Conservation (phyloP, 2,113 vertebrate genomes). For the Polypterus bichir region DNA sequence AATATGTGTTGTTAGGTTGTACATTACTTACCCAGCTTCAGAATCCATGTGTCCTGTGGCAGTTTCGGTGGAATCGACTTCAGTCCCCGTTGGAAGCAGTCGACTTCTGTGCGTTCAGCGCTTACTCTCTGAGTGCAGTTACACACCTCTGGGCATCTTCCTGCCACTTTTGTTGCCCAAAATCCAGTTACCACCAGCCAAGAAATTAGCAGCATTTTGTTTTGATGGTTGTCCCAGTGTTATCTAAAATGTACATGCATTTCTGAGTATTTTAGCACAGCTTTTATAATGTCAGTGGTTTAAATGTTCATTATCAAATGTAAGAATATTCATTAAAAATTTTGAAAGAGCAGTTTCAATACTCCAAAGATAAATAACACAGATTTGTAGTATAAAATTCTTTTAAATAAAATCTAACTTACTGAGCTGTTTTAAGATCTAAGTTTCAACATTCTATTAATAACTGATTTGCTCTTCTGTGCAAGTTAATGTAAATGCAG, state of each 20-base stretch:
- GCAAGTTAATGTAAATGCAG: too few relatives aligned
- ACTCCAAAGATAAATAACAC: neutral
- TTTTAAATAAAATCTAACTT: too few relatives aligned
- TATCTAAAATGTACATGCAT: neutral
- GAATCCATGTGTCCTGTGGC: constrained; percentile 43
- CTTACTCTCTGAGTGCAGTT: constrained; percentile 34
- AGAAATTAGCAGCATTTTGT: constrained; percentile 23
- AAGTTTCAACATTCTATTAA: neutral
- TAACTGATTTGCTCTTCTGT: neutral
- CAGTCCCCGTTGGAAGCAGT: constrained; percentile 44
- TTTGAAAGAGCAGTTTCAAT: neutral
- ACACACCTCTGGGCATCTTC: constrained; percentile 37
- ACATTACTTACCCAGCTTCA: constrained; percentile 42
- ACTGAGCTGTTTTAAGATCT: neutral
- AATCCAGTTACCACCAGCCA: constrained; percentile 22
- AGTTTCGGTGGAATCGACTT: constrained; percentile 36
- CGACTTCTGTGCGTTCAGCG: constrained; percentile 40
- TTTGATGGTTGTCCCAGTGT: neutral
- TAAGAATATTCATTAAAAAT: neutral
- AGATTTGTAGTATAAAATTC: too few relatives aligned
- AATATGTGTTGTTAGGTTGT: too few relatives aligned
- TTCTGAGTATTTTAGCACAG: neutral
- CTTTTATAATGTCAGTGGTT: neutral
- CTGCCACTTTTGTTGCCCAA: constrained; percentile 22
- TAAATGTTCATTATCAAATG: neutral